Evolutionary conservation across 2,797 vertebrate species (phyloP), one percentile per base, ranked within the genome.

Genomic region (Astyanax mexicanus): DNA sequence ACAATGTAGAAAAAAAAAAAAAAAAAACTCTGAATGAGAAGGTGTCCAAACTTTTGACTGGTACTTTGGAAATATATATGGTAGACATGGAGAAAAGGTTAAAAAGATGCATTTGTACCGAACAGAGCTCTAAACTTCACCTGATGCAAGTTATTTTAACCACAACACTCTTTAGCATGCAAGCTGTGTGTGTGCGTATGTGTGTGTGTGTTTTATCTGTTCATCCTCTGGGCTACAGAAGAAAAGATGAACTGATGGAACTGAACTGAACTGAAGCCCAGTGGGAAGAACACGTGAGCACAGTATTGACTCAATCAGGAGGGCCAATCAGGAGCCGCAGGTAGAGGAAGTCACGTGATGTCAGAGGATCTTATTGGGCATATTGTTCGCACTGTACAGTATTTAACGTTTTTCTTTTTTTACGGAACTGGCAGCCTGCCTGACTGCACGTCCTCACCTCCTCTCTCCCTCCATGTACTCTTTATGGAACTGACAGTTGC

Each of bases 221-320:
- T 58, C 45, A 70, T 74, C 69, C 57, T 32, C 52, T 62, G 61
- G 72, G 69, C 54, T 61, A 32, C 54, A 29, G 32, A 32, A 32
- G 45, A 70, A 21, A 37, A 9, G 23, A 51, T 44, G 75, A 52
- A 45, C 57, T 32, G 45, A 71, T 80, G 38, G 51, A 57, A 72
- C 60, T 66, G 70, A n/a, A n/a, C n/a, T 79, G 76, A 77, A 75
- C 76, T 72, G 67, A 49, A 79, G 69, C 72, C 62, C 25, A 29
- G n/a, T 65, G 60, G 35, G 47, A 52, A 65, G 60, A 52, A 49
- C 64, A 35, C 47, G 74, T 40, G 12, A 57, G 19, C 52, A 62
- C 44, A 68, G 57, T 21, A 3, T 47, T 11, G 51, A 65, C 55
- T 27, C 44, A 4, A 12, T 25, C 25, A 17, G 25, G 40, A 40